These are phyloP conservation scores for Tachystola acroxantha DNA, from an alignment of 2,888 invertebrate species.

Conservation along the genomic window DNA sequence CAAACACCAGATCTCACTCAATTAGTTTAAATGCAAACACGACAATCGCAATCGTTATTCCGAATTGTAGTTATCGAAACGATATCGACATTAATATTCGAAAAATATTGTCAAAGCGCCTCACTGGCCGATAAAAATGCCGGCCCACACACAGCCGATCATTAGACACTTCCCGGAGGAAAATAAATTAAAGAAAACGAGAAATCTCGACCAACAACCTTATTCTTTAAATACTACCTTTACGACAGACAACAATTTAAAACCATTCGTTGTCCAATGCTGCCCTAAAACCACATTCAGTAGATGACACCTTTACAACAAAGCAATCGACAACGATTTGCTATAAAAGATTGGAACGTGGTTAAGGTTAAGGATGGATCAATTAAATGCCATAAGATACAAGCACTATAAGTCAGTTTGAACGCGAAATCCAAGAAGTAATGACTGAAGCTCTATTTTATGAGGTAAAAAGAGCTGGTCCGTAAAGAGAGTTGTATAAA, in stretches of 20 bases:
- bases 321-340: background rate
- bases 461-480: conserved; percentile 36
- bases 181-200: conserved; percentile 76
- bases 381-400: conserved; percentile 66
- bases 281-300: conserved; percentile 5
- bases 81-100: conserved; percentile 61
- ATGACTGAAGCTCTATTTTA: conserved; percentile 52
- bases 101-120: conserved; percentile 72
- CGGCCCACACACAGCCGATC: conserved; percentile 74
- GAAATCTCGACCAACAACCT: conserved; percentile 63
- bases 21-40: too few relatives aligned
- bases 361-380: conserved; percentile 28
- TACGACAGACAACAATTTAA: conserved; percentile 20
- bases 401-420: conserved; percentile 57
- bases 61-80: conserved; percentile 48
- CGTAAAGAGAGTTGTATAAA: too few relatives aligned
- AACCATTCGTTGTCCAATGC: conserved; percentile 21
- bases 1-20: too few relatives aligned
- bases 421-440: conserved; percentile 62
- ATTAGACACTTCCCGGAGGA: conserved; percentile 73
- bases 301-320: background rate
- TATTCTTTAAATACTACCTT: conserved; percentile 38
- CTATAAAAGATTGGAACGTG: too few relatives aligned
- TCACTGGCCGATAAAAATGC: conserved; percentile 71
- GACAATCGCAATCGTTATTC: too few relatives aligned